These are phyloP conservation scores for Podarcis cretensis DNA, from an alignment of 2,113 vertebrate species.

Conservation along the genomic window DNA sequence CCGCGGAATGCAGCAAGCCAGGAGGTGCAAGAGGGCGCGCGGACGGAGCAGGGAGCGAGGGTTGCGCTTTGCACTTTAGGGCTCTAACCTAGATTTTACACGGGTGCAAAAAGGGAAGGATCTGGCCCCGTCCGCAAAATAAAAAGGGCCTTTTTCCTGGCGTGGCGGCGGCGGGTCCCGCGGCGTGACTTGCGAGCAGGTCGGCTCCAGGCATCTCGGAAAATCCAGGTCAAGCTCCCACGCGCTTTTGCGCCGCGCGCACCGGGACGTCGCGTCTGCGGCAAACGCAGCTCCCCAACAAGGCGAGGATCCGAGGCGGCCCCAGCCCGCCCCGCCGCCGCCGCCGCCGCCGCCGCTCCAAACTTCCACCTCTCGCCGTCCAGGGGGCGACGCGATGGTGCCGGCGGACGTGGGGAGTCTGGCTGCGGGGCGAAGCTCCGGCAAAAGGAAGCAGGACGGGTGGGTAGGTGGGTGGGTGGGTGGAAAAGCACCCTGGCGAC, in stretches of 20 bases:
- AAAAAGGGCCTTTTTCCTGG: neutral
- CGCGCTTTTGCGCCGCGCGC: neutral
- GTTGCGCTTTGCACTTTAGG: neutral
- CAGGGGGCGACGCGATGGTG: neutral
- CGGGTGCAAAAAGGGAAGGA: neutral
- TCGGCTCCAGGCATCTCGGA: neutral
- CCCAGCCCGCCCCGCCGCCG: neutral
- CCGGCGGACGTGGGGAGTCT: too few relatives aligned
- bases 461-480: too few relatives aligned
- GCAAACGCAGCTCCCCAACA: neutral
- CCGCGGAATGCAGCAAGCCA: neutral
- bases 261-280: neutral
- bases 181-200: neutral
- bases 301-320: neutral
- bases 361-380: neutral
- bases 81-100: neutral
- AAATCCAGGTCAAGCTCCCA: constrained; percentile 27
- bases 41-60: neutral
- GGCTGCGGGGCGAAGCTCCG: neutral
- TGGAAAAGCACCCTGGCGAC: too few relatives aligned
- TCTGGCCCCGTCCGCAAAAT: neutral
- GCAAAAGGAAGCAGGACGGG: too few relatives aligned
- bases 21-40: neutral
- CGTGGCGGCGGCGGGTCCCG: too few relatives aligned
- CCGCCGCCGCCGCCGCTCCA: neutral